A percentile compares a stretch with the other conserved stretches of the same genome.
These are phyloP conservation scores for Charanyca ferruginea DNA, from an alignment of 2,888 invertebrate genomes.

Conservation along the genomic window DNA sequence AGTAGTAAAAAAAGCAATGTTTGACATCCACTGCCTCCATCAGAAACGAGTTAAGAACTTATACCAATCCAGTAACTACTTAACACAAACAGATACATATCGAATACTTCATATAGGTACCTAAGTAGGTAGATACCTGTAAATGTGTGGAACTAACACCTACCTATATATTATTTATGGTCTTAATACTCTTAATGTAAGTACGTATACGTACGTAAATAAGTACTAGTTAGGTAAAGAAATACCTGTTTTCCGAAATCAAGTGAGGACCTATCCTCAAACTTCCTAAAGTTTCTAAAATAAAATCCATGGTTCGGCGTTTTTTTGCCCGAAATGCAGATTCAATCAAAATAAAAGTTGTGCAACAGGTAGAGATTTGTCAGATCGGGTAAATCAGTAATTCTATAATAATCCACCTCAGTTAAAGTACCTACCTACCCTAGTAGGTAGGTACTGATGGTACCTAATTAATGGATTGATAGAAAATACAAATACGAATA, in stretches of 20 bases:
- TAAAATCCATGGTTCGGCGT: neutral
- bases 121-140: neutral
- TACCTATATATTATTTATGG: neutral
- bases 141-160: conserved; percentile 2
- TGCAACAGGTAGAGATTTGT: conserved; percentile 3
- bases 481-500: conserved; percentile 2
- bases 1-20: conserved; percentile 7
- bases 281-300: neutral
- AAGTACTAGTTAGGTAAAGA: neutral
- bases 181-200: too few species aligned
- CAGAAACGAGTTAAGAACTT: conserved; percentile 33
- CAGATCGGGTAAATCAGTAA: neutral
- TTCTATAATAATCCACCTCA: neutral
- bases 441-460: neutral
- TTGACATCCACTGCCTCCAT: conserved; percentile 49
- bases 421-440: too few species aligned
- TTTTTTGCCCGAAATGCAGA: neutral
- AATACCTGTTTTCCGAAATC: conserved; percentile 1
- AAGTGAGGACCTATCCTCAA: too few species aligned
- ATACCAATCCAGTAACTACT: conserved; percentile 2
- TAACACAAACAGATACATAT: conserved; percentile 10
- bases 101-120: conserved; percentile 4
- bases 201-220: too few species aligned
- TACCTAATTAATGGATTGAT: conserved; percentile 5
- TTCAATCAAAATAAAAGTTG: neutral